These are phyloP conservation scores for Phortica variegata DNA, from an alignment of 1,140 invertebrate genomes.

Conservation along the genomic window DNA sequence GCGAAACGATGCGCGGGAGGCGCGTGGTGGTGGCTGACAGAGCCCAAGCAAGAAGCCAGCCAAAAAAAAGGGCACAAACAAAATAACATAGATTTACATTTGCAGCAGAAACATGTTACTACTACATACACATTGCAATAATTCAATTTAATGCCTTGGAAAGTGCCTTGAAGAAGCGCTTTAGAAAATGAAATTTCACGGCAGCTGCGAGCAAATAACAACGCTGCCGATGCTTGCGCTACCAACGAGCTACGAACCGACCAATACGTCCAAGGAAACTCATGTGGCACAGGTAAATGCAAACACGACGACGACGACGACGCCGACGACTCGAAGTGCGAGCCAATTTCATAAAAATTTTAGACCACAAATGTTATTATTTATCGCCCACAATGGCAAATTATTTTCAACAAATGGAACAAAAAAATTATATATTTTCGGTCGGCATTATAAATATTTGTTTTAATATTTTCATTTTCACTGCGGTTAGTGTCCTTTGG, in stretches of 20 bases:
- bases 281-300: background rate
- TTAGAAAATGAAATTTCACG: too few relatives aligned
- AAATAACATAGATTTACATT: slow-evolving; percentile 24
- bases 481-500: too few relatives aligned
- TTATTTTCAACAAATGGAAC: too few relatives aligned
- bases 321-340: slow-evolving; percentile 7
- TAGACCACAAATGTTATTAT: slow-evolving; percentile 25
- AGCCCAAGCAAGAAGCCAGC: too few relatives aligned
- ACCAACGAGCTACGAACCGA: background rate
- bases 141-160: slow-evolving; percentile 36
- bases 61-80: background rate
- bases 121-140: slow-evolving; percentile 15
- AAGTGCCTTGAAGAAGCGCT: too few relatives aligned
- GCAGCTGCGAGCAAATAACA: too few relatives aligned
- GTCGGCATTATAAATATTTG: slow-evolving; percentile 31
- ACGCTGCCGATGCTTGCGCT: background rate
- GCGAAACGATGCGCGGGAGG: too few relatives aligned
- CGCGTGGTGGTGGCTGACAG: too few relatives aligned
- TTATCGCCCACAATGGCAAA: slow-evolving; percentile 23
- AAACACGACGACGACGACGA: background rate
- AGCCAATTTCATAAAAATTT: slow-evolving; percentile 27
- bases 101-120: slow-evolving; percentile 14
- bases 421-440: slow-evolving; percentile 14
- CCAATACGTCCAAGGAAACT: background rate
- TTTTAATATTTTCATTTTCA: too few relatives aligned